Conservation (phyloP, 2,113 vertebrate species). For the Tautogolabrus adspersus region DNA sequence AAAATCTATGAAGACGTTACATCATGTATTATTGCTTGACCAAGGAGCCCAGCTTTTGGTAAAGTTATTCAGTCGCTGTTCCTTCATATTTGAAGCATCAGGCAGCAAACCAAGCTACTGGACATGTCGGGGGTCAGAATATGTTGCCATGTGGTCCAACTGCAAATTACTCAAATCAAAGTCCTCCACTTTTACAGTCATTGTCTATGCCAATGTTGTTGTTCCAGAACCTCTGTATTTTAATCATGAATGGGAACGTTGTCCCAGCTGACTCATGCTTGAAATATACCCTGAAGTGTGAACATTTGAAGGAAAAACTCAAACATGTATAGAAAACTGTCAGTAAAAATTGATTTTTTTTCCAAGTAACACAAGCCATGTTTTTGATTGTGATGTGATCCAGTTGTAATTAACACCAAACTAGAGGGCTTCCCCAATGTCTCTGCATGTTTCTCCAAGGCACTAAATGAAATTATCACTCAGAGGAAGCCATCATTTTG, state of each 20-base stretch:
- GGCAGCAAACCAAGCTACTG: no score
- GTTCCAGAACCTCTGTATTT: background rate
- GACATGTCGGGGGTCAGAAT: no score
- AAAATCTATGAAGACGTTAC: no score
- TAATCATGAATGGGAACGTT: background rate
- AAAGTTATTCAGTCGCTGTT: no score
- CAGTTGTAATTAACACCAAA: constrained; percentile 18
- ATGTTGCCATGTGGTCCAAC: background rate
- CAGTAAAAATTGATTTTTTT: no score
- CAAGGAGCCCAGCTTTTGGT: no score
- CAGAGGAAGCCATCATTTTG: constrained; percentile 44
- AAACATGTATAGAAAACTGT: background rate
- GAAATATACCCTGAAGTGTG: background rate
- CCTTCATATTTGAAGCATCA: no score
- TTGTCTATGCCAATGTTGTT: background rate
- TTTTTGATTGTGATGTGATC: background rate
- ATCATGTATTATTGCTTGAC: no score
- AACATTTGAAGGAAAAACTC: background rate
- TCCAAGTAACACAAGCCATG: background rate
- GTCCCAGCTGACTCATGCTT: background rate
- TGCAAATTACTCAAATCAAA: constrained; percentile 6
- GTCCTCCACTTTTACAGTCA: background rate
- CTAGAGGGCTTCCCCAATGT: constrained; percentile 1
- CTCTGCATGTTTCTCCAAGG: constrained; percentile 13
- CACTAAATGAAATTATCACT: constrained; percentile 35